Evolutionary conservation across 37 sponge, comb jelly and placozoan species (phyloP).

Genomic region (Hormiphora californensis): DNA sequence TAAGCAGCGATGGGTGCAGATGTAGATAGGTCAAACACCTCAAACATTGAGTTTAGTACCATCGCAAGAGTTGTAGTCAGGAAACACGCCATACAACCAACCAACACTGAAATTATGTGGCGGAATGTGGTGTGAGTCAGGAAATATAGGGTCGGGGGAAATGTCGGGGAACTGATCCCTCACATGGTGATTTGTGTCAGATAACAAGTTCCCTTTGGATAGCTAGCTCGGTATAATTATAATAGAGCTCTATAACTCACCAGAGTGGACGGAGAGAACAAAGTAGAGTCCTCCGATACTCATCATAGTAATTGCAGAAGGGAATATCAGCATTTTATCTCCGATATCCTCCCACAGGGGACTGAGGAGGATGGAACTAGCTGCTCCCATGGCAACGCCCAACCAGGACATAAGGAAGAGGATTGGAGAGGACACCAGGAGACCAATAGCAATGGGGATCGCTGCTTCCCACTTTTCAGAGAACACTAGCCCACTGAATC

Average conservation of each 20-base stretch:
- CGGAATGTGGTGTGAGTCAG: no score
- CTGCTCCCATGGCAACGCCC: background rate
- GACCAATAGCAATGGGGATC: background rate
- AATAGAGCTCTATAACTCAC: no score
- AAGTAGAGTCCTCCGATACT: background rate
- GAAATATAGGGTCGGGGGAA: no score
- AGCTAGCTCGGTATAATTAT: no score
- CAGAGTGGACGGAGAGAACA: background rate
- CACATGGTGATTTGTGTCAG: no score
- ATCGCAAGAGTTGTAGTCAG: background rate
- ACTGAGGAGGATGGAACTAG: background rate
- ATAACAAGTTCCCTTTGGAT: no score
- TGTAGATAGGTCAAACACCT: background rate
- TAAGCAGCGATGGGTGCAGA: background rate
- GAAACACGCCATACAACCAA: background rate
- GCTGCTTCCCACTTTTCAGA: background rate
- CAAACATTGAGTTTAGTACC: background rate
- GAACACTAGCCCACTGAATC: background rate
- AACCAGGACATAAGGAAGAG: background rate
- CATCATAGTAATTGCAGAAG: background rate
- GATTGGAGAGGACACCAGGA: background rate
- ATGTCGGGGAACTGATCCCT: no score
- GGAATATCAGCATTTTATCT: background rate
- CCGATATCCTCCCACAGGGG: background rate
- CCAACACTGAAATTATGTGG: slow-evolving; percentile 16